Evolutionary conservation across 2,888 invertebrate genomes (phyloP), one percentile per base, ranked within the genome.

Genomic region (Caenorhabditis sp.): DNA sequence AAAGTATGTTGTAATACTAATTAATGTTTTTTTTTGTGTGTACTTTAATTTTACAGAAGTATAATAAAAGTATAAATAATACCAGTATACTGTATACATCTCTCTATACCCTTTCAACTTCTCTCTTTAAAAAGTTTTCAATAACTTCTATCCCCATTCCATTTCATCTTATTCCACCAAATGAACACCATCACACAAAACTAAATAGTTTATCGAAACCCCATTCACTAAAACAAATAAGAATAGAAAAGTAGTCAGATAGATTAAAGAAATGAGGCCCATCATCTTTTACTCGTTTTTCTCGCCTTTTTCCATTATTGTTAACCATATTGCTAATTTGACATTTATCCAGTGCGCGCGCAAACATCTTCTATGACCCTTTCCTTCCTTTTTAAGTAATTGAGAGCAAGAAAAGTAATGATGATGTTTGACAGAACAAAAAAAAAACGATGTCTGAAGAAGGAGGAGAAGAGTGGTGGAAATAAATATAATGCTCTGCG

Each of bases 291-390:
- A 43, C 43, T 43, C 43, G 43, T 43, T 43, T 43, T 43, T 43
- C 17, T 17, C 56, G 12, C 36, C 36, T 58, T 25, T 59, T 59
- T 64, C 63, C 74, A 74, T 74, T 70, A 74, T 74, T 70, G 66
- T 70, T 65, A 70, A 70, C 74, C 74, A 74, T 74, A 74, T 70
- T 70, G 74, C 74, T 74, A 74, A 74, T 74, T 74, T 69, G 69
- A 69, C 69, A 65, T 74, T 74, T 74, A 74, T 74, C 69, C 74
- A 67, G 66, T 73, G 67, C 72, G 64, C 60, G 63, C 63, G 61
- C 67, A 62, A 67, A 57, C 20, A 38, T 58, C 58, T 38, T 58
- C 17, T 38, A 73, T 68, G 68, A 68, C 68, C 62, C 31, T 31
- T 10, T 31, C 31, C 31, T 31, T 31, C 31, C 65, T 67, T 68